Evolutionary conservation across 2,113 vertebrate species (phyloP).

Genomic region (Pangasianodon hypophthalmus): DNA sequence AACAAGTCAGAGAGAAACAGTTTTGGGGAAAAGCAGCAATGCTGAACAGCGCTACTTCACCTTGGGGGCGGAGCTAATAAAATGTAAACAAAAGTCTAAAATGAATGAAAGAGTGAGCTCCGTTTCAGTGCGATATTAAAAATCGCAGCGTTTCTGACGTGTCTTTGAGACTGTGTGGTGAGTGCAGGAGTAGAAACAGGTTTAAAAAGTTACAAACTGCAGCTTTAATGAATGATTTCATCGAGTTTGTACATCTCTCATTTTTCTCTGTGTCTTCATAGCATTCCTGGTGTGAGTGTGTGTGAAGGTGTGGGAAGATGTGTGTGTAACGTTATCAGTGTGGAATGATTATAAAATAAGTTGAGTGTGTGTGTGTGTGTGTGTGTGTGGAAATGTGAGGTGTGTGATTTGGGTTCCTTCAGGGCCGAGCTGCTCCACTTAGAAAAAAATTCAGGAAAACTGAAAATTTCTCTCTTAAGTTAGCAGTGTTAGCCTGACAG

Average conservation of each 20-base stretch:
- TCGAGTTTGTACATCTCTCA: background rate
- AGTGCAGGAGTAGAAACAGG: background rate
- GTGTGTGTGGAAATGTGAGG: background rate
- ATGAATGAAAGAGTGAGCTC: no score
- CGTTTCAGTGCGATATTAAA: no score
- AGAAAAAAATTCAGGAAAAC: background rate
- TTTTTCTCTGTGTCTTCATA: background rate
- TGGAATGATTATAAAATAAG: background rate
- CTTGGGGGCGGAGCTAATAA: background rate
- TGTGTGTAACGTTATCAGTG: background rate
- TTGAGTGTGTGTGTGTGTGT: background rate
- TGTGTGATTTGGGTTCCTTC: conserved; percentile 14
- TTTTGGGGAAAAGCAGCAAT: background rate
- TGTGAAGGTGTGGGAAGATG: background rate
- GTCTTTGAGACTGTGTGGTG: no score
- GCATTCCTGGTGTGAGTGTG: background rate
- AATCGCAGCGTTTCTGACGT: no score
- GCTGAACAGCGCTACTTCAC: background rate
- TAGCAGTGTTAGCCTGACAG: conserved; percentile 34
- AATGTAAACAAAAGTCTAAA: background rate
- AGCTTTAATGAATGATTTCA: background rate
- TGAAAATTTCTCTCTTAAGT: conserved; percentile 6
- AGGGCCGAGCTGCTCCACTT: conserved; percentile 28
- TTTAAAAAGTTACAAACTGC: background rate
- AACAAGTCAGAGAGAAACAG: no score